Conservation (phyloP, 2,888 invertebrate genomes). For the Papilio gigon region DNA sequence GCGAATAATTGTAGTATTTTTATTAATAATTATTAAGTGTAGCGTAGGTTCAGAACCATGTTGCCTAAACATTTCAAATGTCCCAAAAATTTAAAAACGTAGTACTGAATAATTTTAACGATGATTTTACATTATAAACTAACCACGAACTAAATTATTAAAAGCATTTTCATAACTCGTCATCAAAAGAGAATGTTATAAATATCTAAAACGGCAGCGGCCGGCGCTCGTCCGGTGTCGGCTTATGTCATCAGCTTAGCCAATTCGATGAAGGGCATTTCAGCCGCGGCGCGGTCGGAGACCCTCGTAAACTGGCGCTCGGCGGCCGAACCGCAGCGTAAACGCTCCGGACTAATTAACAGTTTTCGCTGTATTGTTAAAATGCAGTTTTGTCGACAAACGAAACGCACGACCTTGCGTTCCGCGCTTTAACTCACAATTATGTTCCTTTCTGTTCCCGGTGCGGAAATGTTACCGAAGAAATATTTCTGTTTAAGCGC, state of each 20-base stretch:
- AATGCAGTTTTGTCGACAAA: slow-evolving; percentile 28
- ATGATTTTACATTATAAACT: not conserved
- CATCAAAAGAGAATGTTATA: not conserved
- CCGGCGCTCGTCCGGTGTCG: slow-evolving; percentile 24
- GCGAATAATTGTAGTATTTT: not conserved
- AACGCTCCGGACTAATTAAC: slow-evolving; percentile 35
- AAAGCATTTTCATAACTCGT: not conserved
- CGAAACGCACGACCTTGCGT: slow-evolving; percentile 6
- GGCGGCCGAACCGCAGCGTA: slow-evolving; percentile 27
- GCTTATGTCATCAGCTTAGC: slow-evolving; percentile 32
- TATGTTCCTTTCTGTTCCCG: slow-evolving; percentile 8
- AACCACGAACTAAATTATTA: not conserved
- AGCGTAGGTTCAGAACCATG: too few relatives aligned
- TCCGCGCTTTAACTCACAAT: slow-evolving; percentile 10
- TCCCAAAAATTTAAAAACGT: too few relatives aligned
- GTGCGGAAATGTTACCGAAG: slow-evolving; percentile 9
- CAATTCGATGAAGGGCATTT: slow-evolving; percentile 25
- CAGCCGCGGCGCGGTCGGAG: not conserved
- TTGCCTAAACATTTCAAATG: too few relatives aligned
- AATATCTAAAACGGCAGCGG: slow-evolving; percentile 28
- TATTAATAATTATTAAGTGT: too few relatives aligned
- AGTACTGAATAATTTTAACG: too few relatives aligned
- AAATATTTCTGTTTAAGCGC: not conserved
- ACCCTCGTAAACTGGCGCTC: slow-evolving; percentile 1
- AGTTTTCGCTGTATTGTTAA: slow-evolving; percentile 35